Evolutionary conservation across 2,888 invertebrate genomes (phyloP), one percentile per base, ranked within the genome.

Genomic region (Pogonocherus hispidulus): DNA sequence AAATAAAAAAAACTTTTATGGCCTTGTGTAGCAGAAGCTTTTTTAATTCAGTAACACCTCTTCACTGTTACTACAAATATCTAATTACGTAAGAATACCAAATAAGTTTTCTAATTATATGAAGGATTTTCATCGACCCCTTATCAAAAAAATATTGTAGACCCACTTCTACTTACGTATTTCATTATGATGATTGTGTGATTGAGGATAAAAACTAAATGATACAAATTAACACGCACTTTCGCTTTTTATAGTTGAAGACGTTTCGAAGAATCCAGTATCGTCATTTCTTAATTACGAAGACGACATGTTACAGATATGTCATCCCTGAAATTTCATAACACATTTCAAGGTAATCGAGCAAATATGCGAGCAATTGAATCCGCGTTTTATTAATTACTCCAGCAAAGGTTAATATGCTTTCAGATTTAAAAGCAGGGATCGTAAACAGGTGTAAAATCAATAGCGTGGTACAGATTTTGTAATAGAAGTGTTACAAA

Each of bases 111-210:
- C n/a, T n/a, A 16, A 46, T 46, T 18, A 18, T 9, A 16, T 2
- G 49, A 22, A 51, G 3, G n/a, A 1, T n/a, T 51, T 16, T 14
- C 22, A 3, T 2, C 8, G 6, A 3, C 23, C 32, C 32, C 32
- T 9, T 1, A 32, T 2, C n/a, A n/a, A n/a, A n/a, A n/a, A n/a
- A n/a, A n/a, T n/a, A n/a, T n/a, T n/a, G n/a, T n/a, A n/a, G n/a
- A n/a, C n/a, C 8, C 8, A 27, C 22, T 20, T 47, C 11, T 37
- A 69, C 69, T 69, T 63, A 69, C 69, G 56, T 62, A 55, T 57
- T 62, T 69, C 69, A 69, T 69, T 47, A 22, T 60, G 44, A 11
- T n/a, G 32, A 41, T 59, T 47, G 59, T 47, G 20, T 47, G 51
- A 62, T 60, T n/a, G 59, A 47, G 27, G 59, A 35, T 19, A 22